Percentiles rank a stretch among this genome's conserved stretches.
phyloP scores from a whole-genome alignment of 1,140 invertebrate species.

The Metopolophium dirhodum region DNA sequence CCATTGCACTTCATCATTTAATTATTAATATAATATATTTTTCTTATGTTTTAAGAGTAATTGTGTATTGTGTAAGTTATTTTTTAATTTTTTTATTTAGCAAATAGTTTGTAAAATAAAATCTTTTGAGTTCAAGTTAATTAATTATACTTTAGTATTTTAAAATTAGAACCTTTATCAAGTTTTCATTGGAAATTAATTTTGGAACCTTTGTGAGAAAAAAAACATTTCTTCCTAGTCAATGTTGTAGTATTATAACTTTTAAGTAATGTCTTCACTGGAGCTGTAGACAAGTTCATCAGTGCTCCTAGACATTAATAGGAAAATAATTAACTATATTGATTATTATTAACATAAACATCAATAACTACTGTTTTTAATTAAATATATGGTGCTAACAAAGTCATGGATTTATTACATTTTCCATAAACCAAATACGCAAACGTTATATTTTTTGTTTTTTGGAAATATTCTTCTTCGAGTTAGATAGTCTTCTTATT shows the following conservation, averaged over 20 bases:
- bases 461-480: too few relatives aligned
- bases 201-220: background rate
- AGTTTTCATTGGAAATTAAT: background rate
- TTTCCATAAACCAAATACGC: too few relatives aligned
- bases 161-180: background rate
- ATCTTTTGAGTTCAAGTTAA: background rate
- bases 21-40: background rate
- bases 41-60: background rate
- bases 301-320: too few relatives aligned
- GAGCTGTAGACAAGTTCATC: background rate
- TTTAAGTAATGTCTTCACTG: too few relatives aligned
- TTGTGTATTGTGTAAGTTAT: constrained; percentile 1
- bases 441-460: too few relatives aligned
- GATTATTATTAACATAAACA: too few relatives aligned
- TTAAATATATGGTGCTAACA: too few relatives aligned
- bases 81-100: background rate
- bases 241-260: background rate
- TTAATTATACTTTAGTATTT: background rate
- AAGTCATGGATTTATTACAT: too few relatives aligned
- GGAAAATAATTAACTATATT: too few relatives aligned
- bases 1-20: background rate
- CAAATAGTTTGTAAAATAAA: background rate
- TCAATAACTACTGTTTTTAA: too few relatives aligned
- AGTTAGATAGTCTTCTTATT: too few relatives aligned
- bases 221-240: background rate